phyloP scores from a whole-genome alignment of 1,140 invertebrate genomes.

The Spodoptera litura region DNA sequence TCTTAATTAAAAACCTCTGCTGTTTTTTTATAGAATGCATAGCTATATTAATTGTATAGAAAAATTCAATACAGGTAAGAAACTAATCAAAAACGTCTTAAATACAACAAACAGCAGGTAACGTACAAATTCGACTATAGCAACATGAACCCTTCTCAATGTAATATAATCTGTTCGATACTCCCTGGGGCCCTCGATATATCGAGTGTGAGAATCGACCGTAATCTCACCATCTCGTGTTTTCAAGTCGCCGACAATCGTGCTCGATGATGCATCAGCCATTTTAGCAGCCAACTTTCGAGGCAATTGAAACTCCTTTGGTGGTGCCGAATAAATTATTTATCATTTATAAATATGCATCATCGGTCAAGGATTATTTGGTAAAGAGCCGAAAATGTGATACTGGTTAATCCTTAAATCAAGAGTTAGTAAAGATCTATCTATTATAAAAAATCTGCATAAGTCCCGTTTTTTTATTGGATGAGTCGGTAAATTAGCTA shows the following conservation, averaged over 20 bases:
- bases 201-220: constrained; percentile 31
- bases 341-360: not conserved
- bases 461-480: too few species aligned
- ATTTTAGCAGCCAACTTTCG: constrained; percentile 26
- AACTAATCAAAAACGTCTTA: not conserved
- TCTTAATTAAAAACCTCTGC: too few species aligned
- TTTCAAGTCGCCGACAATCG: not conserved
- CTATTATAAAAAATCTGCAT: too few species aligned
- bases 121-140: not conserved
- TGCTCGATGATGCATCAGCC: constrained; percentile 35
- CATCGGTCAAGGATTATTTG: too few species aligned
- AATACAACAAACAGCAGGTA: not conserved
- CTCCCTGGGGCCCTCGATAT: constrained; percentile 23
- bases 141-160: constrained; percentile 24
- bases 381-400: too few species aligned
- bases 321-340: not conserved
- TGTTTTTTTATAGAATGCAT: too few species aligned
- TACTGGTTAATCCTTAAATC: too few species aligned
- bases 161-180: constrained; percentile 12
- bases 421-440: too few species aligned
- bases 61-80: not conserved
- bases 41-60: too few species aligned
- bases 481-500: too few species aligned
- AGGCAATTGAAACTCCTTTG: not conserved
- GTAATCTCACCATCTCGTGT: constrained; percentile 24